These are phyloP conservation scores for Mimumesa dahlbomi DNA, from an alignment of 2,888 invertebrate species.

Conservation along the genomic window DNA sequence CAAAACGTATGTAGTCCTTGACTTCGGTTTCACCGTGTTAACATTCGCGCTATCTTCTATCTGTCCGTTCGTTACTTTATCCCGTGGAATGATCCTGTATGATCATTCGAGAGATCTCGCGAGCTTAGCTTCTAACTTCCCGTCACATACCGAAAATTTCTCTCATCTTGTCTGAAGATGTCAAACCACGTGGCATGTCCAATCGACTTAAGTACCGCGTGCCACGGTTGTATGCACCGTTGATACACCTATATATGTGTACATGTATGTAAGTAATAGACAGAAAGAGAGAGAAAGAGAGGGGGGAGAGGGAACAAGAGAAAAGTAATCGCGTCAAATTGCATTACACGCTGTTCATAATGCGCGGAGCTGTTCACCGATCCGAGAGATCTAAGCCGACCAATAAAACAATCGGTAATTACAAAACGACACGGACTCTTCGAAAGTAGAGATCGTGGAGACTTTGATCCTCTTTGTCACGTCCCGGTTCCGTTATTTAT, in stretches of 20 bases:
- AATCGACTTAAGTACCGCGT: constrained; percentile 49
- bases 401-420: constrained; percentile 57
- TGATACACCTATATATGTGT: too few species aligned
- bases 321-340: constrained; percentile 62
- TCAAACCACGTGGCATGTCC: constrained; percentile 40
- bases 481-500: constrained; percentile 25
- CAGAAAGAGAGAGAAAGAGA: constrained; percentile 16
- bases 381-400: background rate
- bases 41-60: constrained; percentile 14
- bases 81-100: constrained; percentile 19
- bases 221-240: background rate
- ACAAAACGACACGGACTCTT: constrained; percentile 9
- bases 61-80: background rate
- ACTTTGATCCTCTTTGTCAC: constrained; percentile 32
- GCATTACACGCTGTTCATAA: constrained; percentile 51
- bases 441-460: constrained; percentile 3
- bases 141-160: constrained; percentile 5
- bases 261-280: too few species aligned
- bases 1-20: constrained; percentile 16
- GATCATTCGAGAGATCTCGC: constrained; percentile 40
- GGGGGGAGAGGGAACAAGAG: constrained; percentile 4
- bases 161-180: constrained; percentile 3
- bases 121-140: constrained; percentile 11
- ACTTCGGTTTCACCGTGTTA: constrained; percentile 5
- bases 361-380: background rate